A percentile compares a stretch with the other conserved stretches of the same genome.
Conservation (phyloP, 2,888 invertebrate genomes). For the Drosophila emarginata region DNA sequence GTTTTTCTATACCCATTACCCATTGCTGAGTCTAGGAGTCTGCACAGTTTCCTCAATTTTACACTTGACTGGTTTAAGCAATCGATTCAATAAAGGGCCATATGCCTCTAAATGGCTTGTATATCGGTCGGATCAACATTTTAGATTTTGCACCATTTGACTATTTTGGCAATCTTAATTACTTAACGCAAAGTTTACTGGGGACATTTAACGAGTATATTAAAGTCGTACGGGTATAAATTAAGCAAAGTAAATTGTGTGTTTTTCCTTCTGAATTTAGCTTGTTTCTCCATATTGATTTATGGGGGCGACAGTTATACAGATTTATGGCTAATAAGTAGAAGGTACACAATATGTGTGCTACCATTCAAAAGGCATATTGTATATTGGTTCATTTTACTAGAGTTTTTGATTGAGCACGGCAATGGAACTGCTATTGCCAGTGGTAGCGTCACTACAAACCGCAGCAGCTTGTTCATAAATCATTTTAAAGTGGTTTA, state of each 20-base stretch:
- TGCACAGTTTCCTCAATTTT: too few relatives aligned
- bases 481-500: conserved; percentile 34
- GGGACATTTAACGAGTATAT: conserved; percentile 6
- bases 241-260: background rate
- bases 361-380: background rate
- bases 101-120: too few relatives aligned
- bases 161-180: background rate
- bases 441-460: background rate
- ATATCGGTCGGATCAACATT: background rate
- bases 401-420: too few relatives aligned
- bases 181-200: background rate
- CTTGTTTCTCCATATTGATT: conserved; percentile 44
- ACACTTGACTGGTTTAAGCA: too few relatives aligned
- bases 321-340: conserved; percentile 52
- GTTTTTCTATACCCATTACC: too few relatives aligned
- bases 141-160: background rate
- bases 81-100: too few relatives aligned
- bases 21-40: too few relatives aligned
- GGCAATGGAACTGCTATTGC: too few relatives aligned
- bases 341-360: conserved; percentile 3
- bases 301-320: conserved; percentile 45
- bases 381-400: conserved; percentile 1
- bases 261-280: background rate
- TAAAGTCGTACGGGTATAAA: background rate
- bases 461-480: conserved; percentile 23